Conservation (phyloP, 2,888 invertebrate species). For the Boloria selene region DNA sequence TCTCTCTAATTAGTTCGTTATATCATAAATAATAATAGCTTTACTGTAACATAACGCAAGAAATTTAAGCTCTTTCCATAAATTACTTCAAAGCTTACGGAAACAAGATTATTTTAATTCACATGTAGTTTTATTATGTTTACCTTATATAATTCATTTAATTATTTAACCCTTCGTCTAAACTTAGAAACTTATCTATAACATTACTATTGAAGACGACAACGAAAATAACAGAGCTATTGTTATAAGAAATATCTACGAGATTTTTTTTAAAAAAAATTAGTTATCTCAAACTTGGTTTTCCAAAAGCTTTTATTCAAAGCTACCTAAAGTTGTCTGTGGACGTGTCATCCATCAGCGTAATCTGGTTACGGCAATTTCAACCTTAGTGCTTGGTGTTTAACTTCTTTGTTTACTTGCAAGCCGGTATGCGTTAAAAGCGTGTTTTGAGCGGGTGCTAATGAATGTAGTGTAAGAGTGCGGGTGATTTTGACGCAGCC, state of each 20-base stretch:
- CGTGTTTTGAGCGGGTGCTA: constrained; percentile 36
- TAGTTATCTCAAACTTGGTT: constrained; percentile 20
- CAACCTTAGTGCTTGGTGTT: not conserved
- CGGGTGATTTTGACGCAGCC: constrained; percentile 38
- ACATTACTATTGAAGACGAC: no score
- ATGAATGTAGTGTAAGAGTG: constrained; percentile 37
- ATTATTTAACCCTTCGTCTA: no score
- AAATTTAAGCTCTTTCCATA: no score
- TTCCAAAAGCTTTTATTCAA: constrained; percentile 21
- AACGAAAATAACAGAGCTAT: no score
- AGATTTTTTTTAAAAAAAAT: not conserved
- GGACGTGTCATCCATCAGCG: not conserved
- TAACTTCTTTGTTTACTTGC: not conserved
- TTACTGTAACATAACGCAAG: no score
- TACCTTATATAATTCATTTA: no score
- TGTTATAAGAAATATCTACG: not conserved
- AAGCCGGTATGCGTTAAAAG: constrained; percentile 25
- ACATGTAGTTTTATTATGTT: no score
- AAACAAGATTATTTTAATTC: no score
- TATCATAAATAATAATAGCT: no score
- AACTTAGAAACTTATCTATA: no score
- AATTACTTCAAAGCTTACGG: no score
- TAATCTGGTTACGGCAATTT: not conserved
- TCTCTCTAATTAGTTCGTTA: no score
- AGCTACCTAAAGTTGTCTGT: constrained; percentile 6